These are phyloP conservation scores for Erebia ligea DNA, from an alignment of 2,888 invertebrate species.

Conservation along the genomic window DNA sequence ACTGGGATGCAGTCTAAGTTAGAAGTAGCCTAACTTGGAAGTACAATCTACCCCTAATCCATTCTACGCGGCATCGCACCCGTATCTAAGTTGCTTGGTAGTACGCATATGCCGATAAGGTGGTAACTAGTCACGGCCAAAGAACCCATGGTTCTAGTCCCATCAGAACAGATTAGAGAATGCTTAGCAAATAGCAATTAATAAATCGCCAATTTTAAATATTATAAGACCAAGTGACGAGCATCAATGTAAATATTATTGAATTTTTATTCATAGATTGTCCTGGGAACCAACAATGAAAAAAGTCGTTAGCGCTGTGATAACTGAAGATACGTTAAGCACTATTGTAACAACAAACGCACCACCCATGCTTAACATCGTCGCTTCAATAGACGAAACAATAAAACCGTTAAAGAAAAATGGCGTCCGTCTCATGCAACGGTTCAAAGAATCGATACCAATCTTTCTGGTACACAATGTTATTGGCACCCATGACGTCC, in stretches of 20 bases:
- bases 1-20: too few species aligned
- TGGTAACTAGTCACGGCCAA: too few species aligned
- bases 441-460: slow-evolving; percentile 48
- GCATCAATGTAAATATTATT: neutral
- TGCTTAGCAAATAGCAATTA: too few species aligned
- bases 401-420: slow-evolving; percentile 42
- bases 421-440: slow-evolving; percentile 47
- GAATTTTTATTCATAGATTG: slow-evolving; percentile 47
- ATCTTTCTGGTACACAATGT: slow-evolving; percentile 54
- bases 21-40: too few species aligned
- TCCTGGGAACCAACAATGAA: slow-evolving; percentile 63
- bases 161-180: too few species aligned
- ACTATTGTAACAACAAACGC: slow-evolving; percentile 27
- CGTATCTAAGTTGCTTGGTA: too few species aligned
- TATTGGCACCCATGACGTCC: slow-evolving; percentile 83
- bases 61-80: too few species aligned
- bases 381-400: slow-evolving; percentile 43
- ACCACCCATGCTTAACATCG: slow-evolving; percentile 55
- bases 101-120: too few species aligned
- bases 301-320: slow-evolving; percentile 44
- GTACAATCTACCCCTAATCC: too few species aligned
- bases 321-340: slow-evolving; percentile 52
- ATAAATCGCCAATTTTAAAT: too few species aligned
- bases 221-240: neutral
- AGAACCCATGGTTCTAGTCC: too few species aligned